Base-by-base conservation (phyloP, 2,888 invertebrate species). In the Leptinotarsa rubiginosa region DNA sequence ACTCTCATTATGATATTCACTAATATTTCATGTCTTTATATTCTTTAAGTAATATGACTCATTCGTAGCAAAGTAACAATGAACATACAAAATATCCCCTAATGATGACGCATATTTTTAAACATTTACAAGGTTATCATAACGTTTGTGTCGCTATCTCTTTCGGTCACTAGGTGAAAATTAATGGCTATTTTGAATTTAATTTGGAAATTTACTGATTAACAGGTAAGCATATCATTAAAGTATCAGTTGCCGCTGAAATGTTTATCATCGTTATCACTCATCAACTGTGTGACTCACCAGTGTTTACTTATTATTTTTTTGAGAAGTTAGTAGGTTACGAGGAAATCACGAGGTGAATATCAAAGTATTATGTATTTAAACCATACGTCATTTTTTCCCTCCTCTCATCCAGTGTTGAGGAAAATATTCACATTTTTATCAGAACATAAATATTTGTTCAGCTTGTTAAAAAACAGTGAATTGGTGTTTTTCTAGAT, bases 81-180 rank as follows among this genome's bases (percentile, higher is more conserved):
- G 7, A 15, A 22, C 15, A 22, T 22, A 56, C 13, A 2, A 56
- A 20, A 15, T 56, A 13, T 56, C 22, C 15, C 4, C 3, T 56
- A 13, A 22, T 22, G 15, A 56, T 56, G 15, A 22, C 13, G 4
- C 13, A 56, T 15, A 12, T 22, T 22, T 25, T 22, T 22, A 3
- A 13, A 25, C 4, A 25, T 56, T 1, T 15, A 56, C 20, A 22
- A 18, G 25, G 13, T 56, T 15, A 56, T 25, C 15, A 12, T 1
- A 7, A 20, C 56, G 22, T 56, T 20, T 56, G 22, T 22, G 56
- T 15, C 15, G 15, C 15, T 22, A 56, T 15, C 41, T 20, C 56
- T 22, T 12, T 16, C 56, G 56, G 56, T 56, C 56, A 56, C 56
- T 56, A 22, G 56, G 56, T 56, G 56, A 56, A 56, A 56, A 56